These are phyloP conservation scores for Balaeniceps rex DNA, from an alignment of 2,113 vertebrate genomes.

Conservation along the genomic window DNA sequence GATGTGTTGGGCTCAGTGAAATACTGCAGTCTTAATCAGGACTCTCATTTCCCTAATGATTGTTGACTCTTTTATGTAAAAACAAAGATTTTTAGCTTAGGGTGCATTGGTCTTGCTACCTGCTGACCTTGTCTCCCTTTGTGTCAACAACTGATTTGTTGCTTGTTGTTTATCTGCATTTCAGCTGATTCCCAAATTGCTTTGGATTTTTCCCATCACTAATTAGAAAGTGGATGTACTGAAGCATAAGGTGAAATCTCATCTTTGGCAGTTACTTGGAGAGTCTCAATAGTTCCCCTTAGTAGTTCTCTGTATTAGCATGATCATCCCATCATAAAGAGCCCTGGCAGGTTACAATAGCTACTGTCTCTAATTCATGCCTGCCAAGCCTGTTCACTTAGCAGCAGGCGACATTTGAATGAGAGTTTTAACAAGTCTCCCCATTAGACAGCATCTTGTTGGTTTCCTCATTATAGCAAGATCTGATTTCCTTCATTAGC, in stretches of 20 bases:
- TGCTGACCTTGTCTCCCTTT: not conserved
- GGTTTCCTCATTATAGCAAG: not conserved
- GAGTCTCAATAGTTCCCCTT: not conserved
- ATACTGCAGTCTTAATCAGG: not conserved
- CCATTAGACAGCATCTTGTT: not conserved
- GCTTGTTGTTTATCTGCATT: not conserved
- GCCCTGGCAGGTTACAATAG: not conserved
- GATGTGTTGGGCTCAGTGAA: not conserved
- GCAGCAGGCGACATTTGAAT: not conserved
- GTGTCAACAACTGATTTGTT: not conserved
- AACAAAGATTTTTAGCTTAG: not conserved
- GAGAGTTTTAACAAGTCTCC: not conserved
- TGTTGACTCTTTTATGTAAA: not conserved
- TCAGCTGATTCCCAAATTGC: not conserved
- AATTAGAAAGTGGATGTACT: not conserved
- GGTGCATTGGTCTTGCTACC: not conserved
- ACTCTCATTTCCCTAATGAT: not conserved
- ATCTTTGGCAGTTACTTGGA: not conserved
- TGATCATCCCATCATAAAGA: not conserved
- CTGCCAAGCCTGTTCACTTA: not conserved
- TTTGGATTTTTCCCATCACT: not conserved
- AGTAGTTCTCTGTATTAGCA: not conserved
- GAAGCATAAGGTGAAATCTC: not conserved
- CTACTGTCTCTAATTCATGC: not conserved
- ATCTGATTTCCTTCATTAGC: conserved; percentile 14